Base-by-base conservation (phyloP, 1,140 invertebrate species). In the Berghia stephanieae region DNA sequence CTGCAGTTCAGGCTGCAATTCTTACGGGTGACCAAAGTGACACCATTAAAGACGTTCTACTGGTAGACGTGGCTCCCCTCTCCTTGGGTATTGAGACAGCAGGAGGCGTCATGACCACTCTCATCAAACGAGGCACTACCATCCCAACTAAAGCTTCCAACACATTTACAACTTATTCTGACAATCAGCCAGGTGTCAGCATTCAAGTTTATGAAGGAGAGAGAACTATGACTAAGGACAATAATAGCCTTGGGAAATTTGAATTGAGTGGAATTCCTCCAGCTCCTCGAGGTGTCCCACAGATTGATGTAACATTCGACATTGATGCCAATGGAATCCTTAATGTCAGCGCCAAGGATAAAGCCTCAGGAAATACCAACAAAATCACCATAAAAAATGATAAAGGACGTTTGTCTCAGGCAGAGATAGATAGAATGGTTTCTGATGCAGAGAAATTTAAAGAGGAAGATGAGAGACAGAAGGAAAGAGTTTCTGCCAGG, bases 361-460 rank as follows among this genome's bases (percentile, higher is more conserved):
- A n/a, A n/a, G n/a, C n/a, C n/a, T n/a, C n/a, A n/a, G n/a, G n/a
- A n/a, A n/a, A n/a, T n/a, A n/a, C n/a, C n/a, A n/a, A n/a, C n/a
- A n/a, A n/a, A n/a, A n/a, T n/a, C n/a, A n/a, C n/a, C 96, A 98
- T 98, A 84, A 98, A 95, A 84, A 98, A 98, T 86, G 96, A 98
- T 90, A 98, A 98, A 89, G 96, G 83, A 43, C 79, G 78, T 13
- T 92, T 99, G 0, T 95, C 93, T 86, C 98, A 98, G 90, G 96
- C 97, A 86, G 96, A 99, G 79, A 98, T 98, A 82, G 96, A 98
- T 87, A 92, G 95, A 73, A 98, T 99, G n/a, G n/a, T n/a, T n/a
- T n/a, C n/a, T n/a, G n/a, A n/a, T n/a, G n/a, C n/a, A n/a, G n/a
- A n/a, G n/a, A 96, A 95, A 86, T 98, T 96, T 92, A 93, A 94